Evolutionary conservation across 2,888 invertebrate species (phyloP), one percentile per base, ranked within the genome.

Genomic region (Phyllotreta striolata): DNA sequence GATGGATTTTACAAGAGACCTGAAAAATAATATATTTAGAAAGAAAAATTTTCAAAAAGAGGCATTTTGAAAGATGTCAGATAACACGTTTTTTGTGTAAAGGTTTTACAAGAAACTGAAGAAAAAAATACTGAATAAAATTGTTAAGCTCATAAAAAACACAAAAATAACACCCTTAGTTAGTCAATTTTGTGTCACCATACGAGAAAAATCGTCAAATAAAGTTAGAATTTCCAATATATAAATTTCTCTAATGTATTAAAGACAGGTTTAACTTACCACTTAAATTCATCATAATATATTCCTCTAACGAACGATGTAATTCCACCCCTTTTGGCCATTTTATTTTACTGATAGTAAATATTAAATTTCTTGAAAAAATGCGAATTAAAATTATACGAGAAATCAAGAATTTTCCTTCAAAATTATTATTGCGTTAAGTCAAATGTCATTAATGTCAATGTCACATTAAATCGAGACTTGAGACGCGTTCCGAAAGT

Each of bases 1-100:
- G 62, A 91, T 83, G 79, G 92, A 92, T 83, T 93, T 93, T 54
- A 92, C 87, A 43, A 93, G 76, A 74, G 91, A 89, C 93, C 93
- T 93, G 84, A 65, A 75, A 24, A 24, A 24, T 24, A 24, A 24
- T 24, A 24, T 24, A 24, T 3, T 24, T 34, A 47, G 9, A 47
- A 9, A 6, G 41, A 12, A 6, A 14, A 47, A 34, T 47, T 10
- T 8, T 47, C 14, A 10, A 14, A 14, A 47, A 6, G 14, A 47
- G n/a, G 24, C 34, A 14, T 2, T 47, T 14, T 13, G 5, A 24
- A 24, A 24, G 34, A 12, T 44, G 44, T 7, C 6, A 13, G 52
- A 47, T 12, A 13, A 51, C 55, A 35, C 43, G 10, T 49, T 38
- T 44, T 10, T 56, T 8, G 1, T 37, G 46, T n/a, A 12, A 47